Evolutionary conservation across 2,888 invertebrate genomes (phyloP).

Genomic region (Drosophila borealis): DNA sequence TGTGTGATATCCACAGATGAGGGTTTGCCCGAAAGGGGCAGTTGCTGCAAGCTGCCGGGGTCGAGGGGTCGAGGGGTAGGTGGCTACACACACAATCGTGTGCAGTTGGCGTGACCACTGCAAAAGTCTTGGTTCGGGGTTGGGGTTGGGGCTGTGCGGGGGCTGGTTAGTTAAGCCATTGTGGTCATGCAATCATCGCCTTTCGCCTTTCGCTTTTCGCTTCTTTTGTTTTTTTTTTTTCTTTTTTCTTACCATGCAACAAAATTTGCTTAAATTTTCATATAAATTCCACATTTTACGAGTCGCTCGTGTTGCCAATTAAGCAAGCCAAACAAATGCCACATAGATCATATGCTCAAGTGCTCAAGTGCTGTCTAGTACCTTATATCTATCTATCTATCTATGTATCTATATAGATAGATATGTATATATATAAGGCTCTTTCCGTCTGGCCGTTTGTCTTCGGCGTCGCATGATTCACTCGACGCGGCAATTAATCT

Average conservation of each 20-base stretch:
- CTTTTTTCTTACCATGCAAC: conserved; percentile 33
- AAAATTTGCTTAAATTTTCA: conserved; percentile 42
- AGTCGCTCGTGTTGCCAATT: conserved; percentile 75
- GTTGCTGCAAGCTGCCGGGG: neutral
- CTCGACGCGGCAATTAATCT: conserved; percentile 70
- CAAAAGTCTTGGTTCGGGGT: conserved; percentile 8
- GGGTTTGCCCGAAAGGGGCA: neutral
- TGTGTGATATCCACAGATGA: conserved; percentile 37
- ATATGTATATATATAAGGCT: conserved; percentile 11
- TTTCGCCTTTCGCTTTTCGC: conserved; percentile 49
- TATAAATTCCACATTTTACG: conserved; percentile 72
- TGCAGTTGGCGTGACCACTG: conserved; percentile 59
- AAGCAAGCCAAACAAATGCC: conserved; percentile 52
- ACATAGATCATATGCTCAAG: conserved; percentile 58
- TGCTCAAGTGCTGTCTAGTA: conserved; percentile 32
- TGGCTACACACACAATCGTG: conserved; percentile 25
- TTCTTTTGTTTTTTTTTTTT: conserved; percentile 7
- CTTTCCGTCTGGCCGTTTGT: conserved; percentile 1
- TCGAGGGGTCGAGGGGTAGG: neutral
- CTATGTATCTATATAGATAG: neutral
- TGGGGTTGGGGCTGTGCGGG: conserved; percentile 6
- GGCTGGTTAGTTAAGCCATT: conserved; percentile 28
- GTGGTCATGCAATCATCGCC: conserved; percentile 60
- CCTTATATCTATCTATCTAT: conserved; percentile 15
- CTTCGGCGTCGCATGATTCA: conserved; percentile 64